Conservation (phyloP, 2,888 invertebrate species). For the Pyrrhopygopsis socrates region DNA sequence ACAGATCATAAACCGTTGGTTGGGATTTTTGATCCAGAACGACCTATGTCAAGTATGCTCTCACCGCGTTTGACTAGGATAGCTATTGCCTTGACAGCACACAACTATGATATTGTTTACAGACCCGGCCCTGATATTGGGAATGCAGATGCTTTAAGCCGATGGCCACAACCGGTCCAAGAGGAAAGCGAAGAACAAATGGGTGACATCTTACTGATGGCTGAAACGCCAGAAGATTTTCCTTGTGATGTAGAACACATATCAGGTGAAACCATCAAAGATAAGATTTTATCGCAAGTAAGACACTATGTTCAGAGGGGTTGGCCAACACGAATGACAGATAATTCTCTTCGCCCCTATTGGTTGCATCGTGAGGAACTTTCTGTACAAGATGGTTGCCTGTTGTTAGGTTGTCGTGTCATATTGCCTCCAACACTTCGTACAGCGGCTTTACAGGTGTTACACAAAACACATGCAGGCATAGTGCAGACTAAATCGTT, state of each 20-base stretch:
- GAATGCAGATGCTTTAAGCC: slow-evolving; percentile 75
- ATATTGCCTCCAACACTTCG: neutral
- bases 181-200: slow-evolving; percentile 42
- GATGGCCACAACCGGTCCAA: slow-evolving; percentile 73
- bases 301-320: slow-evolving; percentile 20
- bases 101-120: slow-evolving; percentile 77
- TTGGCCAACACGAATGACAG: slow-evolving; percentile 38
- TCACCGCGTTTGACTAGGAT: slow-evolving; percentile 78
- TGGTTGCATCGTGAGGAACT: slow-evolving; percentile 36
- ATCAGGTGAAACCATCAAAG: slow-evolving; percentile 42
- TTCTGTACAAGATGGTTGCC: neutral
- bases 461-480: neutral
- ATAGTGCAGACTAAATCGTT: neutral
- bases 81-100: slow-evolving; percentile 70
- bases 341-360: slow-evolving; percentile 35
- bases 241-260: slow-evolving; percentile 50
- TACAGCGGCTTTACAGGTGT: neutral
- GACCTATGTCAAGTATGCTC: slow-evolving; percentile 67
- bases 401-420: neutral
- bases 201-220: slow-evolving; percentile 66
- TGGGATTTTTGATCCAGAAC: slow-evolving; percentile 66
- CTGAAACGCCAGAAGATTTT: slow-evolving; percentile 60
- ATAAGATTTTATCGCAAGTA: slow-evolving; percentile 38
- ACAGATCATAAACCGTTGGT: slow-evolving; percentile 77
- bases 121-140: slow-evolving; percentile 77